Evolutionary conservation across 1,140 invertebrate genomes (phyloP).

Genomic region (Ladona fulva): DNA sequence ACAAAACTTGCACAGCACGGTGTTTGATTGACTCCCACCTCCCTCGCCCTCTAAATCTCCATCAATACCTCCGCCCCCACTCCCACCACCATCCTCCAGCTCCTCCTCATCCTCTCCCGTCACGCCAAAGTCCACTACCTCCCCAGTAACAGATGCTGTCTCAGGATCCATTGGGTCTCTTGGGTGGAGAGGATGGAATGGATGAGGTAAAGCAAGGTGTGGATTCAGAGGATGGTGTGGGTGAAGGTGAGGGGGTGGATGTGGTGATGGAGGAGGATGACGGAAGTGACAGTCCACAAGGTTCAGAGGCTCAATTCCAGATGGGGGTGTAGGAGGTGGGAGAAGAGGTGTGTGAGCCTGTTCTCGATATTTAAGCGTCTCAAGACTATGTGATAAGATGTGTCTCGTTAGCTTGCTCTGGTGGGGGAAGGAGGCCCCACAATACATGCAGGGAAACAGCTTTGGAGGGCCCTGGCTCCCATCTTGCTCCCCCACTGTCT

Average conservation of each 20-base stretch:
- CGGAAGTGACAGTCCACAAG: conserved; percentile 30
- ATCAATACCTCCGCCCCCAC: conserved; percentile 20
- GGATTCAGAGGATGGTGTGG: conserved; percentile 40
- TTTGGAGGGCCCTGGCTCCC: conserved; percentile 38
- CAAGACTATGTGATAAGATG: conserved; percentile 75
- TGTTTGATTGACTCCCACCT: conserved; percentile 1
- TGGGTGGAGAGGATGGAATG: neutral
- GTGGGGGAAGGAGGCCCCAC: conserved; percentile 73
- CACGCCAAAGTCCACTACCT: conserved; percentile 37
- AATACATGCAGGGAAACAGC: conserved; percentile 74
- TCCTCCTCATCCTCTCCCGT: conserved; percentile 21
- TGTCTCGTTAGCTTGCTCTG: conserved; percentile 82
- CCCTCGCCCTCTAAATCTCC: conserved; percentile 22
- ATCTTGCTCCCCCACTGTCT: conserved; percentile 61
- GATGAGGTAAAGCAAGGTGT: conserved; percentile 16
- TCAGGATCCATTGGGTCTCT: neutral
- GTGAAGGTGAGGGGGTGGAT: conserved; percentile 35
- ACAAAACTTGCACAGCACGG: conserved; percentile 81
- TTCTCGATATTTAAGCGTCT: conserved; percentile 74
- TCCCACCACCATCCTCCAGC: conserved; percentile 20
- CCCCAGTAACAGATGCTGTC: conserved; percentile 32
- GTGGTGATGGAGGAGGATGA: conserved; percentile 33
- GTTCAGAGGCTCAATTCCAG: conserved; percentile 28
- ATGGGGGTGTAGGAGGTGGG: conserved; percentile 30
- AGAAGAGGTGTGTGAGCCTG: conserved; percentile 45